phyloP scores from a whole-genome alignment of 2,113 vertebrate species.

The Actenoides hombroni region DNA sequence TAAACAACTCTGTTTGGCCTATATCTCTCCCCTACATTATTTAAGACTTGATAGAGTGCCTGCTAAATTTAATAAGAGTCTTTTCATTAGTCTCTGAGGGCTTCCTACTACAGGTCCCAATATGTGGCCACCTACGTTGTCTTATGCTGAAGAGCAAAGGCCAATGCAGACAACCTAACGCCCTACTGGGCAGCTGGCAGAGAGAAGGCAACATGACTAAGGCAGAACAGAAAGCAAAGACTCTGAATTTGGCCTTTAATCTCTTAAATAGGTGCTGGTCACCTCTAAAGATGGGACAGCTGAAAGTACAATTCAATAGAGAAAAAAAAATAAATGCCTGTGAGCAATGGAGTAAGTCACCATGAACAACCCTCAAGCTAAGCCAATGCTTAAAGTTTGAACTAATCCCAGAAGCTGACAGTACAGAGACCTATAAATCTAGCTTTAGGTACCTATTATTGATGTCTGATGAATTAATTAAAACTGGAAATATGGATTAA shows the following conservation, averaged over 20 bases:
- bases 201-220: not conserved
- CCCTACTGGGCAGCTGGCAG: not conserved
- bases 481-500: not conserved
- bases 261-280: not conserved
- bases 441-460: not conserved
- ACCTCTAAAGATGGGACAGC: not conserved
- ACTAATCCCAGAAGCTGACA: not conserved
- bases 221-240: not conserved
- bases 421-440: not conserved
- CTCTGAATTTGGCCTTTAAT: not conserved
- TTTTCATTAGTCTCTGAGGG: not conserved
- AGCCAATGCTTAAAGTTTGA: not conserved
- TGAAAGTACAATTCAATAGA: not conserved
- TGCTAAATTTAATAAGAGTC: not conserved
- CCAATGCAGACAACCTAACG: not conserved
- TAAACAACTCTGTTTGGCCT: not conserved
- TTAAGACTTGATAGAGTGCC: not conserved
- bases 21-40: accelerated
- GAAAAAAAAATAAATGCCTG: not conserved
- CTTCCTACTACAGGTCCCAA: not conserved
- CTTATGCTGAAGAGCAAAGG: not conserved
- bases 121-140: not conserved
- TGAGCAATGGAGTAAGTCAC: not conserved
- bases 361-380: not conserved
- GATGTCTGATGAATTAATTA: not conserved